Percentiles rank a stretch among this genome's conserved stretches.
Conservation (phyloP, 2,113 vertebrate species). For the Danionella cerebrum region DNA sequence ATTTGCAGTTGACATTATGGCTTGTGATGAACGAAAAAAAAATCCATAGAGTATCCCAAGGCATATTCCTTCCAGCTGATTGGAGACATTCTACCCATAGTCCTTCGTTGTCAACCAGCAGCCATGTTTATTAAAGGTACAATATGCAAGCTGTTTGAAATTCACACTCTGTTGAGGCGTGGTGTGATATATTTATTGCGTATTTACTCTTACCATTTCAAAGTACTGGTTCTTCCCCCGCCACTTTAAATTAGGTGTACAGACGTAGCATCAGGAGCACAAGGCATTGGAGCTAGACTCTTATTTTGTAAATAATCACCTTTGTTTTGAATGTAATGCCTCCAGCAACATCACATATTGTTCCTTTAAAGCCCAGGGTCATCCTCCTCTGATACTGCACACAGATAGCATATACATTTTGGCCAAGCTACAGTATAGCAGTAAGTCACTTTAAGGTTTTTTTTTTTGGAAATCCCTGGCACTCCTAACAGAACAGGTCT, state of each 20-base stretch:
- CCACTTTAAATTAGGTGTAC: no score
- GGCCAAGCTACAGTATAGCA: slow-evolving; percentile 38
- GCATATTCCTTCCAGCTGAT: slow-evolving; percentile 23
- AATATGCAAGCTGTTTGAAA: no score
- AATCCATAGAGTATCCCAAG: slow-evolving; percentile 41
- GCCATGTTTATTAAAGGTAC: slow-evolving; percentile 16
- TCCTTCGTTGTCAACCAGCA: not conserved
- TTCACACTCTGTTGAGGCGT: no score
- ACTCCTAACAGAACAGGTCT: slow-evolving; percentile 31
- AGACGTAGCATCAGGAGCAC: no score
- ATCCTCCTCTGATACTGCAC: slow-evolving; percentile 9
- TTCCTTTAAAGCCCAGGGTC: slow-evolving; percentile 26
- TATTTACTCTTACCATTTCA: no score
- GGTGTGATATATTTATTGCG: no score
- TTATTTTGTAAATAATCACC: no score
- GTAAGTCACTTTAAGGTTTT: slow-evolving; percentile 37
- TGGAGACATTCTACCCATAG: not conserved
- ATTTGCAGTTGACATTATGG: slow-evolving; percentile 55
- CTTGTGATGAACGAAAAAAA: slow-evolving; percentile 53
- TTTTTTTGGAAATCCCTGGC: slow-evolving; percentile 26
- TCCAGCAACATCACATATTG: no score
- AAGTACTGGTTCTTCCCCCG: no score
- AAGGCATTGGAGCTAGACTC: no score
- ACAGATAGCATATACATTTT: slow-evolving; percentile 27
- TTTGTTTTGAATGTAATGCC: no score